Percentiles rank a stretch among this genome's conserved stretches.
Evolutionary conservation across 2,797 vertebrate genomes (phyloP).

Genomic region (Taenioides sp.): DNA sequence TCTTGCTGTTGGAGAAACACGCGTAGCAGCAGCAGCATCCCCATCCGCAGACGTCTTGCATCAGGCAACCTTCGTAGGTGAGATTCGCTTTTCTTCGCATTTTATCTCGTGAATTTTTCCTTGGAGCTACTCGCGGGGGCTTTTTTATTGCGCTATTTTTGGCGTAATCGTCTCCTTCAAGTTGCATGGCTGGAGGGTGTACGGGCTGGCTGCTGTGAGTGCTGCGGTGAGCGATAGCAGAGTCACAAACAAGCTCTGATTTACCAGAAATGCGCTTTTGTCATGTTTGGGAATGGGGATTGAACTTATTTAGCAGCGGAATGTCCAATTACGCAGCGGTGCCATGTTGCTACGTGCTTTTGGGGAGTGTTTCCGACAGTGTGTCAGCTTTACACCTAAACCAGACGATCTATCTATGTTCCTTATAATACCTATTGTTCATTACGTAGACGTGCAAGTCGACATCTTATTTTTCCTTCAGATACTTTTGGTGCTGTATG

Average conservation of each 20-base stretch:
- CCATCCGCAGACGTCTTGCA: conserved; percentile 52
- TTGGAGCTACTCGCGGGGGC: background rate
- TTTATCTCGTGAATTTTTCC: conserved; percentile 5
- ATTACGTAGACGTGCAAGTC: conserved; percentile 13
- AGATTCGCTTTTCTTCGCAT: conserved; percentile 42
- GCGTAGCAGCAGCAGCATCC: conserved; percentile 49
- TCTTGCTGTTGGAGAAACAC: conserved; percentile 67
- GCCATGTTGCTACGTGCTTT: conserved; percentile 5
- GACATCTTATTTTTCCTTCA: background rate
- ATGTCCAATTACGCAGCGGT: background rate
- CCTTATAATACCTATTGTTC: conserved; percentile 41
- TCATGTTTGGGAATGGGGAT: background rate
- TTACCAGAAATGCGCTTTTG: background rate
- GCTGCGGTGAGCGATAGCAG: conserved; percentile 33
- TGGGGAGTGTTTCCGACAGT: conserved; percentile 44
- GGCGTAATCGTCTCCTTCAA: conserved; percentile 61
- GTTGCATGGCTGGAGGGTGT: conserved; percentile 59
- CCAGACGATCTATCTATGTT: conserved; percentile 20
- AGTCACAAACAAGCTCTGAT: conserved; percentile 15
- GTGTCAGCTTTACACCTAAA: conserved; percentile 52
- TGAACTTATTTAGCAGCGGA: conserved; percentile 3
- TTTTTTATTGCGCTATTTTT: conserved; percentile 34
- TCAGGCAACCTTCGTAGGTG: conserved; percentile 64
- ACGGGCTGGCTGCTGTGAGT: conserved; percentile 51
- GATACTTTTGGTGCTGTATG: background rate